Conservation (phyloP, 2,113 vertebrate genomes). For the Hemibagrus wyckioides region DNA sequence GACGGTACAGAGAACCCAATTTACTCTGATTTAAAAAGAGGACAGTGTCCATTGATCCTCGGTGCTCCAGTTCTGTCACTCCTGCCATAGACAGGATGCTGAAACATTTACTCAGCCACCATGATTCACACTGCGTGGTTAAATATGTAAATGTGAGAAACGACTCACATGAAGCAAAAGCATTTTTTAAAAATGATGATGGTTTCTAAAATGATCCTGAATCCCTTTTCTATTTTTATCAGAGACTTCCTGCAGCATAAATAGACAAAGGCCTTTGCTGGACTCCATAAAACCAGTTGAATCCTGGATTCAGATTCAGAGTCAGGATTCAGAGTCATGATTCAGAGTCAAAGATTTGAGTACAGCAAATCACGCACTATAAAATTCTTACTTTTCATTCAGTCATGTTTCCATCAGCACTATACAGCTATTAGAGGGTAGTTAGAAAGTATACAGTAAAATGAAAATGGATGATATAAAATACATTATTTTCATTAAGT, state of each 20-base stretch:
- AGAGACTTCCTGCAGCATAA: not conserved
- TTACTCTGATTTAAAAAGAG: constrained; percentile 19
- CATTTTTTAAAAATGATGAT: constrained; percentile 6
- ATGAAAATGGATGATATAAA: not conserved
- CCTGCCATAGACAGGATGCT: constrained; percentile 44
- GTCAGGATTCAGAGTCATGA: not conserved
- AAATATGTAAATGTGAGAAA: constrained; percentile 42
- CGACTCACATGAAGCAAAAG: constrained; percentile 23
- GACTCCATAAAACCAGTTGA: not conserved
- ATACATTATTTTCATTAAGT: not conserved
- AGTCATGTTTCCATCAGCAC: not conserved
- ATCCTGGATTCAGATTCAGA: not conserved
- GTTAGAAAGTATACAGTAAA: not conserved
- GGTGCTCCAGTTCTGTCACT: constrained; percentile 54
- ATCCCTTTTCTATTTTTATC: not conserved
- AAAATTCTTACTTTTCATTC: not conserved
- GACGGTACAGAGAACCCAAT: constrained; percentile 17
- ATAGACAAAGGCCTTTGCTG: not conserved
- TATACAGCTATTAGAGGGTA: not conserved
- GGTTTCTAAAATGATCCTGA: not conserved
- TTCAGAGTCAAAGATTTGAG: not conserved
- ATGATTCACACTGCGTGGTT: constrained; percentile 37
- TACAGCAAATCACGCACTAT: not conserved
- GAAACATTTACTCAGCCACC: constrained; percentile 45
- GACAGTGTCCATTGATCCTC: constrained; percentile 49